Evolutionary conservation across 2,797 vertebrate species (phyloP).

Genomic region (Manis pentadactyla): DNA sequence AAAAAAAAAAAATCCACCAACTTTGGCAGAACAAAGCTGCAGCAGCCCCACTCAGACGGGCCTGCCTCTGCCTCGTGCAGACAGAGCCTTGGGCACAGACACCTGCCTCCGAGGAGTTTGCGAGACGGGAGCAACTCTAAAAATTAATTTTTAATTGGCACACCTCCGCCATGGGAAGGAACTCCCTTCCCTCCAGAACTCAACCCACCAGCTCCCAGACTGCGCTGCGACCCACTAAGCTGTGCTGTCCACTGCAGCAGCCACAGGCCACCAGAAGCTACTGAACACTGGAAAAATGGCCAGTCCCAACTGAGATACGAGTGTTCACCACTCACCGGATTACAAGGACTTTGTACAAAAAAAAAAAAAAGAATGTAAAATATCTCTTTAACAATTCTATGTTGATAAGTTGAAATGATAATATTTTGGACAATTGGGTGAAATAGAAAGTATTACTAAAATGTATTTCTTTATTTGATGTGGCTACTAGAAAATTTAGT

Average conservation of each 20-base stretch:
- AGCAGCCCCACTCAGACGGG: rapidly evolving
- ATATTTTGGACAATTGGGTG: neutral
- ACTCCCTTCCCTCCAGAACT: neutral
- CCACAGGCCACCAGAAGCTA: rapidly evolving
- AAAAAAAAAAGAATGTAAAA: neutral
- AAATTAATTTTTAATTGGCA: neutral
- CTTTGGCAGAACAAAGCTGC: neutral
- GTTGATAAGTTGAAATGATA: neutral
- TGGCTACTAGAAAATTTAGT: neutral
- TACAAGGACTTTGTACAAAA: rapidly evolving
- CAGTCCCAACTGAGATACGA: rapidly evolving
- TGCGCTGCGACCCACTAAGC: rapidly evolving
- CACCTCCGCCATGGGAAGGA: neutral
- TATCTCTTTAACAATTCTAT: neutral
- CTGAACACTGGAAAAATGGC: rapidly evolving
- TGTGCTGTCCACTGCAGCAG: rapidly evolving
- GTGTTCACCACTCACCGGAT: neutral
- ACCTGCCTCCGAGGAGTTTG: neutral
- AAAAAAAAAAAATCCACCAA: rapidly evolving
- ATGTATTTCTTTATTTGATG: neutral
- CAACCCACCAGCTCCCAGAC: rapidly evolving
- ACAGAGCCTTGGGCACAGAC: neutral
- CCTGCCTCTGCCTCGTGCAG: neutral
- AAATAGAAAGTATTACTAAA: neutral
- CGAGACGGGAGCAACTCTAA: neutral